Evolutionary conservation across 1,140 invertebrate genomes (phyloP), one percentile per base, ranked within the genome.

Genomic region (Zaprionus taronus): DNA sequence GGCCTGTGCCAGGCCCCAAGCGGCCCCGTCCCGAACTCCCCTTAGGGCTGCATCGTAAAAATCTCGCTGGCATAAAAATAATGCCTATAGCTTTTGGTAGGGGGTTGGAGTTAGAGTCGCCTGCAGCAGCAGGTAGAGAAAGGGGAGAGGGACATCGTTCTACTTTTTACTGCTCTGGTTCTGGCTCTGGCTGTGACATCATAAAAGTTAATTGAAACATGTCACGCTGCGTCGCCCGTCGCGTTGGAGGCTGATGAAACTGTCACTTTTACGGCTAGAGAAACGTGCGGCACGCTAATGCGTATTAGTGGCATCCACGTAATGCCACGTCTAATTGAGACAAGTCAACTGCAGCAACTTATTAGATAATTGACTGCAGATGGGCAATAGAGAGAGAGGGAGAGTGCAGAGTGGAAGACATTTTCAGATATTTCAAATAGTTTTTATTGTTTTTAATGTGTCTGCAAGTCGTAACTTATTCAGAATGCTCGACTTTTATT

Each of bases 131-230:
- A 36, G 36, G n/a, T 64, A 51, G 24, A 60, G 38, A n/a, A n/a
- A 14, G 26, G 26, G 41, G 17, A 11, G 31, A 24, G 12, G 31
- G 9, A 34, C 38, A 47, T 28, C 22, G 38, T 36, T 44, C 64
- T 53, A 69, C 60, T 69, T 68, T 41, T 68, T 41, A 34, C 41
- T 31, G 20, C 15, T 20, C 26, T 41, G 5, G 15, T 15, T 44
- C 15, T n/a, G 15, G 2, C n/a, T 44, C 12, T 15, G 22, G n/a
- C 20, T 51, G 15, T 65, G 72, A 41, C 36, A 61, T 69, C 78
- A 75, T 81, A 81, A 83, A 90, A 89, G 73, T 81, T 90, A 90
- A 90, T 90, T 89, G 79, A 84, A 80, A 73, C 68, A 84, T 80
- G 69, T 79, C 72, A 74, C 47, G 56, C 24, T 51, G 26, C 57